phyloP scores from a whole-genome alignment of 2,888 invertebrate genomes.

The Lottia scabra region DNA sequence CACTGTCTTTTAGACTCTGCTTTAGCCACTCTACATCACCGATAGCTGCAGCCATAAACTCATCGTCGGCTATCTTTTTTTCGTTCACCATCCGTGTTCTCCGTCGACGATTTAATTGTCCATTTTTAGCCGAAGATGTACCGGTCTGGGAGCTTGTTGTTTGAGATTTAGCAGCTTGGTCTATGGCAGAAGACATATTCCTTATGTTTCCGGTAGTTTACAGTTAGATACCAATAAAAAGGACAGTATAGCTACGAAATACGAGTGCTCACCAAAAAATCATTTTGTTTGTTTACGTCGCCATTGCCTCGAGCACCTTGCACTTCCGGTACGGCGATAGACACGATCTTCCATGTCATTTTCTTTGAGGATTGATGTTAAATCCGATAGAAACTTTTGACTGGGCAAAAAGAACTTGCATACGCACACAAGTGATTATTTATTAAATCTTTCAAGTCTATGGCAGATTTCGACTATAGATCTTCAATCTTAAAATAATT shows the following conservation, averaged over 20 bases:
- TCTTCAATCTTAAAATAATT: too few relatives aligned
- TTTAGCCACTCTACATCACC: constrained; percentile 69
- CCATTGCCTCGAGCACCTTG: not conserved
- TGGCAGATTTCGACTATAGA: too few relatives aligned
- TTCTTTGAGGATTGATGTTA: too few relatives aligned
- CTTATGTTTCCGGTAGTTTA: not conserved
- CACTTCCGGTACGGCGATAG: not conserved
- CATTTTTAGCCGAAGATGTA: constrained; percentile 29
- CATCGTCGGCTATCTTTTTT: constrained; percentile 66
- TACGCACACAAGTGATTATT: too few relatives aligned
- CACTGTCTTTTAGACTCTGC: constrained; percentile 62
- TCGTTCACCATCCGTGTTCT: constrained; percentile 47
- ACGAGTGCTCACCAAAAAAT: too few relatives aligned
- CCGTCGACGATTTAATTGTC: constrained; percentile 40
- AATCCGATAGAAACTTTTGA: too few relatives aligned
- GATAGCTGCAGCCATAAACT: constrained; percentile 69
- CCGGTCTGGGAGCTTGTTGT: constrained; percentile 14
- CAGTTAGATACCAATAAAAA: too few relatives aligned
- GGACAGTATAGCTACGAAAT: too few relatives aligned
- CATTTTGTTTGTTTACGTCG: constrained; percentile 4
- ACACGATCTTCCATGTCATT: not conserved
- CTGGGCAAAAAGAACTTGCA: too few relatives aligned
- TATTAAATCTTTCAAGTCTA: too few relatives aligned
- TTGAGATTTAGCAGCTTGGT: constrained; percentile 4
- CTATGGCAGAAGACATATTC: constrained; percentile 7